phyloP scores from a whole-genome alignment of 2,888 invertebrate genomes.

The Epirrhoe alternata region DNA sequence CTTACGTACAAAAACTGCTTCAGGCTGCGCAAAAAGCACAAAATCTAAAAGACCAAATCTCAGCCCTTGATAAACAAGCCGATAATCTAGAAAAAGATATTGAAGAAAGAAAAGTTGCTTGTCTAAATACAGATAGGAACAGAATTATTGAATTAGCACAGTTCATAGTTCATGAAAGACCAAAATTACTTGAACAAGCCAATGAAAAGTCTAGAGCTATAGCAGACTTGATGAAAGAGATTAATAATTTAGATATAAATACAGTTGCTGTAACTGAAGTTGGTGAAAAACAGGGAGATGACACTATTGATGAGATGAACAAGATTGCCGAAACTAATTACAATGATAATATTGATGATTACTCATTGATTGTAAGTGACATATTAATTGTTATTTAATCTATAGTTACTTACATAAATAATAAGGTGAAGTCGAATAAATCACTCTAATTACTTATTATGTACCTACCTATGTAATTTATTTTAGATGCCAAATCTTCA shows the following conservation, averaged over 20 bases:
- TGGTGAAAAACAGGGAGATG: neutral
- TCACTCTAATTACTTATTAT: neutral
- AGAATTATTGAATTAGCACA: slow-evolving; percentile 63
- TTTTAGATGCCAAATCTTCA: slow-evolving; percentile 70
- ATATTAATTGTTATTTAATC: neutral
- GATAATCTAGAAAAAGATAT: slow-evolving; percentile 52
- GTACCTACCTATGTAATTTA: slow-evolving; percentile 9
- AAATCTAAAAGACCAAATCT: slow-evolving; percentile 51
- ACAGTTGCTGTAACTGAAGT: slow-evolving; percentile 6
- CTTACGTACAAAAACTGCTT: slow-evolving; percentile 62
- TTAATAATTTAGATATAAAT: slow-evolving; percentile 40
- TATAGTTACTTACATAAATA: neutral
- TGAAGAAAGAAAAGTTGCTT: slow-evolving; percentile 49
- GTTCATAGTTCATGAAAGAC: slow-evolving; percentile 59
- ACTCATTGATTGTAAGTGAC: slow-evolving; percentile 27
- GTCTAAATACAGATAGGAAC: slow-evolving; percentile 53
- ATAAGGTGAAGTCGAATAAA: neutral
- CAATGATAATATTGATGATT: slow-evolving; percentile 15
- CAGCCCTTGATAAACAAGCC: slow-evolving; percentile 51
- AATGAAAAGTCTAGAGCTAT: slow-evolving; percentile 52
- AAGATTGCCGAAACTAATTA: neutral
- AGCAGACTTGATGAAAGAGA: slow-evolving; percentile 47
- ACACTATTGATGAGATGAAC: neutral
- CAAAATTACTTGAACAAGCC: slow-evolving; percentile 53
- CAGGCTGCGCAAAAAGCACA: slow-evolving; percentile 51